Evolutionary conservation across 1,140 invertebrate genomes (phyloP), one percentile per base, ranked within the genome.

Genomic region (Idris sp.): DNA sequence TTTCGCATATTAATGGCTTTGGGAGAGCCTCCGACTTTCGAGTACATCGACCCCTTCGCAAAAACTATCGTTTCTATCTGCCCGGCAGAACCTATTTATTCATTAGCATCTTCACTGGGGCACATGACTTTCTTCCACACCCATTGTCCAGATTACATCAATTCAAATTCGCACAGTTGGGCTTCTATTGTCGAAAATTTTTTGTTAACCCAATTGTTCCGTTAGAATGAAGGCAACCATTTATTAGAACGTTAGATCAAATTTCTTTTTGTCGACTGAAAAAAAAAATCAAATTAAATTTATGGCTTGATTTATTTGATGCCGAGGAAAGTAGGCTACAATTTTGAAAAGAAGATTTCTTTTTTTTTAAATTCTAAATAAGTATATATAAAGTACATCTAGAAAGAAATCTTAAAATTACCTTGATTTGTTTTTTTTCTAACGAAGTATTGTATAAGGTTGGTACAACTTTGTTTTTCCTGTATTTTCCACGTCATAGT

Each of bases 1-100:
- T 76, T 74, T 65, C 48, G 77, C 71, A 83, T 83, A 80, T 78
- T 72, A 69, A 84, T 80, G 74, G 77, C 75, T 44, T 77, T n/a
- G 78, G 75, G 77, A 84, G 81, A 83, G 78, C 81, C 79, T 48
- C 79, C 59, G 25, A 86, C 84, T 86, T 84, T 86, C 81, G 84
- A 86, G 82, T 82, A 81, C 83, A 61, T 84, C 79, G 83, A 84
- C 81, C 83, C 28, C 54, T 62, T 75, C 53, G 64, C 58, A 71
- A 76, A 76, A 71, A 65, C 64, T 65, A 67, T 65, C 59, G 65
- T 67, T 76, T 65, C 73, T 69, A 75, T 61, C 46, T 53, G 62
- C 61, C 61, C 26, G 58, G 13, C 40, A 59, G 51, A 58, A 68
- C 74, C 58, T 71, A 72, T 76, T 71, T 67, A 71, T 68, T 72